Base-by-base conservation (phyloP, 2,888 invertebrate species). In the Diogma glabrata region DNA sequence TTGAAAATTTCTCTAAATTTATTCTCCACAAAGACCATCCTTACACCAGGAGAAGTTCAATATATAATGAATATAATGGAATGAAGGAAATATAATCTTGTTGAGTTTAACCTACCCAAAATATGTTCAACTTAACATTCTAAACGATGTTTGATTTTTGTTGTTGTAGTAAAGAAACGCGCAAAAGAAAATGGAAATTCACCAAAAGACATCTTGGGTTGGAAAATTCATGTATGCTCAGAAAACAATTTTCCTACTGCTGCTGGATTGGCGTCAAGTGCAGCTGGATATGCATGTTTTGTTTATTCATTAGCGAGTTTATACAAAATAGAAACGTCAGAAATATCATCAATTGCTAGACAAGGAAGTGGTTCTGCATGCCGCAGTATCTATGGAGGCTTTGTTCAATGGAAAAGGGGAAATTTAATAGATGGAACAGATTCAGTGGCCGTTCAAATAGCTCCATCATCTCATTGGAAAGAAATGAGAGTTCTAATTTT, bases 161-260 rank as follows among this genome's bases (percentile, higher is more conserved):
- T 54, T 4, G 23, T 49, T 33, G 12, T n/a, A 24, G 40, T 22
- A 50, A 36, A 20, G 20, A 66, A 65, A 67, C 6, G 66, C 65
- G 48, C 59, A 59, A 6, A 51, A 53, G 67, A 22, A 66, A 64
- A 57, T 0, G 63, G 60, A 50, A 61, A 60, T 5, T 52, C 55
- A 3, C 50, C 59, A 3, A 49, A 51, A 52, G 67, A 72, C 53
- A 71, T 76, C 53, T 63, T 79, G 9, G 67, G 75, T 14, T 87
- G 84, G 83, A 84, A 87, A 62, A 64, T 92, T 30, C 85, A 83
- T 58, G 82, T 92, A 60, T 87, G 85, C 64, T 92, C 92, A 0
- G 82, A 82, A 63, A 99, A 99, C 68, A 97, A 97, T 73, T 99
- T 99, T 64, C 99, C 99, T 10, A 97, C 97, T 4, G 95, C 95